Evolutionary conservation across 2,113 vertebrate species (phyloP).

Genomic region (Trogon melanurus): DNA sequence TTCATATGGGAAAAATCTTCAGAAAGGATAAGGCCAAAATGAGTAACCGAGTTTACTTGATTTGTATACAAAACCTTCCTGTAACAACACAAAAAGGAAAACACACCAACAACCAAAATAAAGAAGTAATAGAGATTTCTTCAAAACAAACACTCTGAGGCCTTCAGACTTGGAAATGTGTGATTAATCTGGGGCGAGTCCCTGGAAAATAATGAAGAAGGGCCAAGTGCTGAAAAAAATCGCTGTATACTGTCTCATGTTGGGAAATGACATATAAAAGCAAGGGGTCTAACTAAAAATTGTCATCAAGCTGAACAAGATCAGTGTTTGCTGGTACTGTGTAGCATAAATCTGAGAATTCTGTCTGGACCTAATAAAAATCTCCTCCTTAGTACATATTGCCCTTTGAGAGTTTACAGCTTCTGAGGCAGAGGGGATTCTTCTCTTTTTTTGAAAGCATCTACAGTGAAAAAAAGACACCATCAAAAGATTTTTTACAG

Average conservation of each 20-base stretch:
- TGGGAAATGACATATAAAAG: neutral
- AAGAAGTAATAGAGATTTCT: neutral
- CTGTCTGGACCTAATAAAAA: neutral
- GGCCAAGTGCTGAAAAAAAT: neutral
- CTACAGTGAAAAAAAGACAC: neutral
- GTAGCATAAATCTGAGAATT: neutral
- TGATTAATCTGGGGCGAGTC: neutral
- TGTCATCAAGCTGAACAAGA: neutral
- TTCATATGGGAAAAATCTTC: neutral
- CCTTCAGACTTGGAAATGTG: neutral
- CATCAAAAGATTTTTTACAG: neutral
- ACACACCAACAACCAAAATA: too few species aligned
- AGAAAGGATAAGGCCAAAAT: neutral
- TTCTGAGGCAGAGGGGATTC: neutral
- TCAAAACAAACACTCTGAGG: neutral
- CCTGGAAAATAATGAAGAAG: neutral
- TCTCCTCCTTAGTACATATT: neutral
- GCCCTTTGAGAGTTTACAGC: neutral
- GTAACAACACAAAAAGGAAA: neutral
- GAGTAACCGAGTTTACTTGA: neutral
- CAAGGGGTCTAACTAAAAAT: neutral
- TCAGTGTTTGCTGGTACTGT: neutral
- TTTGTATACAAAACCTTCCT: neutral
- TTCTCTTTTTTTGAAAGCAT: neutral
- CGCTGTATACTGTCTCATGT: neutral